Percentiles rank a stretch among this genome's conserved stretches.
Conservation (phyloP, 2,888 invertebrate genomes). For the Ophioninae sp. region DNA sequence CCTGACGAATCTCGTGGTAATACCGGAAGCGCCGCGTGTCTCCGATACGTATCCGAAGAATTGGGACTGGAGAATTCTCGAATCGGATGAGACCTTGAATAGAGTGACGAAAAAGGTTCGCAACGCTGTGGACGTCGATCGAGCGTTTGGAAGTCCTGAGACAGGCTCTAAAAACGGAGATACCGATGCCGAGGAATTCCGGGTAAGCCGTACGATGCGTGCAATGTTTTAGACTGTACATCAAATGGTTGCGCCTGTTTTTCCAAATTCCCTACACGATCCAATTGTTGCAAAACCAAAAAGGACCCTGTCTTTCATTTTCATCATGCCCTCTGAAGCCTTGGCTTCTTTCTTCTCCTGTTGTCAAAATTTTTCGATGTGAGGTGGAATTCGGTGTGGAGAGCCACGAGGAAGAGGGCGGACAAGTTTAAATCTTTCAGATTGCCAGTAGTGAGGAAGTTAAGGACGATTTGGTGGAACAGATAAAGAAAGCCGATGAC, state of each 20-base stretch:
- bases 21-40: conserved; percentile 92
- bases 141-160: conserved; percentile 75
- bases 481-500: conserved; percentile 72
- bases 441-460: conserved; percentile 61
- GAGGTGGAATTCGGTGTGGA: conserved; percentile 49
- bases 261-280: not conserved
- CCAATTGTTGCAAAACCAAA: not conserved
- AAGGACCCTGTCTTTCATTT: not conserved
- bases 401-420: conserved; percentile 47
- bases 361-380: conserved; percentile 12
- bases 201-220: conserved; percentile 56
- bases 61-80: conserved; percentile 88
- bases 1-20: conserved; percentile 85
- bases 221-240: conserved; percentile 22
- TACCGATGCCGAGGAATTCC: conserved; percentile 60
- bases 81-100: conserved; percentile 79
- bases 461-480: conserved; percentile 70
- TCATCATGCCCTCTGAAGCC: not conserved
- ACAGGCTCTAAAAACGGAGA: conserved; percentile 64
- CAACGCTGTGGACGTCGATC: conserved; percentile 79
- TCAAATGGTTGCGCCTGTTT: not conserved
- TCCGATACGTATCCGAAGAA: conserved; percentile 86
- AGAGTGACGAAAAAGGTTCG: conserved; percentile 82
- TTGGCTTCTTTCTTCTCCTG: not conserved
- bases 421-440: conserved; percentile 65